Evolutionary conservation across 1,140 invertebrate genomes (phyloP).

Genomic region (Papilio polyxenes): DNA sequence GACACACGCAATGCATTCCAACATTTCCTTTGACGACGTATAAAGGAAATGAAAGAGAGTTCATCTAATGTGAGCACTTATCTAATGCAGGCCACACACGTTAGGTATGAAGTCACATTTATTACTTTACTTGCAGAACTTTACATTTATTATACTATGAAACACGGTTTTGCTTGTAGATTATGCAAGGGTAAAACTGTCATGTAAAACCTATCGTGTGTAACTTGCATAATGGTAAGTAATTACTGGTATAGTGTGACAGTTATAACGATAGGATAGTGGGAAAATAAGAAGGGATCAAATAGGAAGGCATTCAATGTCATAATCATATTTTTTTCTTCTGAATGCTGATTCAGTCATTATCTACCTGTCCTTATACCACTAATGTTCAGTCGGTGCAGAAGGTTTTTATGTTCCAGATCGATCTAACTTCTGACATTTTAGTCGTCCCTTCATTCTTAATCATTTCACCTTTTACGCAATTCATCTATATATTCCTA

Average conservation of each 20-base stretch:
- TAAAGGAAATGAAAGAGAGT: conserved; percentile 10
- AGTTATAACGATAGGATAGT: neutral
- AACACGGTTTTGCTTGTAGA: too few relatives aligned
- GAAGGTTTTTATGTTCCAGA: too few relatives aligned
- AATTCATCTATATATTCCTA: too few relatives aligned
- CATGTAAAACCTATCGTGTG: neutral
- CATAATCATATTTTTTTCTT: neutral
- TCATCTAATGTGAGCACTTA: neutral
- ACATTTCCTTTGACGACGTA: conserved; percentile 10
- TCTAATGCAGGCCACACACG: neutral
- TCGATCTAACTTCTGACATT: too few relatives aligned
- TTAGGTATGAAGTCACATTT: neutral
- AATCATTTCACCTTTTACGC: too few relatives aligned
- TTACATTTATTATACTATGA: neutral
- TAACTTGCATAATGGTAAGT: neutral
- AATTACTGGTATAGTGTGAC: neutral
- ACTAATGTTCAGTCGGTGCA: too few relatives aligned
- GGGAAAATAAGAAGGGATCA: neutral
- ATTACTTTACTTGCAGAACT: neutral
- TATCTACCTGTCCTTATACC: too few relatives aligned
- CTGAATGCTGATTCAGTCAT: neutral
- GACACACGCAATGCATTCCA: conserved; percentile 1
- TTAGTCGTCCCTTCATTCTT: too few relatives aligned
- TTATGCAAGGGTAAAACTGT: neutral
- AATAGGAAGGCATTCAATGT: neutral